Conservation (phyloP, 2,113 vertebrate genomes). For the Melospiza melodia region DNA sequence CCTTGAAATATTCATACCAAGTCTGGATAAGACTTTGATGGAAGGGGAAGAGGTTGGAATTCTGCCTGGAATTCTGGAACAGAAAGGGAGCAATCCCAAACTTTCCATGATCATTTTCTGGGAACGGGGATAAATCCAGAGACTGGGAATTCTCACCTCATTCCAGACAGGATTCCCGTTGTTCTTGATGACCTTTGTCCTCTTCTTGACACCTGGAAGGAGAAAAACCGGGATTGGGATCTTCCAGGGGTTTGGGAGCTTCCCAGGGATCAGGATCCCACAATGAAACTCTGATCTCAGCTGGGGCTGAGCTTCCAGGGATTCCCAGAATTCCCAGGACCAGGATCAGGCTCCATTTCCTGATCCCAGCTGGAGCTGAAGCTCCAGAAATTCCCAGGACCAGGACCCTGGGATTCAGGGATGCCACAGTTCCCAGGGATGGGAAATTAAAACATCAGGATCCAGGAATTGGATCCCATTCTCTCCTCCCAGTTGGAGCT, state of each 20-base stretch:
- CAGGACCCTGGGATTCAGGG: too few relatives aligned
- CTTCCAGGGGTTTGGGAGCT: rapidly evolving
- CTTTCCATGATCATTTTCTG: rapidly evolving
- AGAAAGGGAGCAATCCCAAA: rapidly evolving
- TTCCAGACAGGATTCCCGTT: constrained; percentile 95
- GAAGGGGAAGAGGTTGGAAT: neutral
- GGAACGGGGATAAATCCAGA: neutral
- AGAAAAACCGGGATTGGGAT: rapidly evolving
- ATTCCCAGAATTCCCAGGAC: too few relatives aligned
- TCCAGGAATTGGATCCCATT: too few relatives aligned
- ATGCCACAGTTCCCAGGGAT: too few relatives aligned
- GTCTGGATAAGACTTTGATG: neutral
- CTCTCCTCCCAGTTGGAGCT: neutral
- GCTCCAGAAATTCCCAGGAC: too few relatives aligned
- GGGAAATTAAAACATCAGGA: too few relatives aligned
- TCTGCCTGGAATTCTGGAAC: rapidly evolving
- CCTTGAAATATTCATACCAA: rapidly evolving
- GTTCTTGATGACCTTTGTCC: constrained; percentile 95
- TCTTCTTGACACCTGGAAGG: constrained; percentile 90
- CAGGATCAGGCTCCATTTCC: neutral
- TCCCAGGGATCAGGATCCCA: rapidly evolving
- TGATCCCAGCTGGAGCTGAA: too few relatives aligned
- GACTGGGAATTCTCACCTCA: constrained; percentile 75
- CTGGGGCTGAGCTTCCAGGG: neutral
- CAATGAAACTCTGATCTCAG: neutral